These are phyloP conservation scores for Eolophus roseicapilla DNA, from an alignment of 2,113 vertebrate genomes.

Conservation along the genomic window DNA sequence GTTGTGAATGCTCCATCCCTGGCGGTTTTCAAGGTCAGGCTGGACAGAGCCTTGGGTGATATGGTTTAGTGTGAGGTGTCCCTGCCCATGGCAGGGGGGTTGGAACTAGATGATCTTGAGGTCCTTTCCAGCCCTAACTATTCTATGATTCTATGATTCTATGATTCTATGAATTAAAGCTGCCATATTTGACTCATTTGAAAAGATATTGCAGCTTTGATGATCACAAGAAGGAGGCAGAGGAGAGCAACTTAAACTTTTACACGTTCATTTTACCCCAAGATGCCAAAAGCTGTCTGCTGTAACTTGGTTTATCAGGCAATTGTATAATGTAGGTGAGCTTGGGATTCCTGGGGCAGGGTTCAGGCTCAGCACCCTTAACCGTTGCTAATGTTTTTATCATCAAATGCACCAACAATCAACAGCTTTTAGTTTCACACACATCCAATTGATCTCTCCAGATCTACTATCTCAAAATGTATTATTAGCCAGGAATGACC, in stretches of 20 bases:
- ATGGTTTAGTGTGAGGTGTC: too few relatives aligned
- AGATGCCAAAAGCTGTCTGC: neutral
- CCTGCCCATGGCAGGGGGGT: too few relatives aligned
- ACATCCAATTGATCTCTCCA: neutral
- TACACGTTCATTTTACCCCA: neutral
- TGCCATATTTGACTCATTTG: neutral
- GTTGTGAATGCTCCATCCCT: too few relatives aligned
- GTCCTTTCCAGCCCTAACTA: too few relatives aligned
- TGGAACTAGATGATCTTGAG: too few relatives aligned
- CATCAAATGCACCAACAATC: neutral
- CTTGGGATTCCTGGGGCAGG: neutral
- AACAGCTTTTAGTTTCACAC: neutral
- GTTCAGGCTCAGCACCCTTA: neutral
- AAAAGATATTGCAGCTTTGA: neutral
- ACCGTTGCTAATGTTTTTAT: neutral
- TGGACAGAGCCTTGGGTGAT: too few relatives aligned
- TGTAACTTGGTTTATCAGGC: neutral
- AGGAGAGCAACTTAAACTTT: neutral
- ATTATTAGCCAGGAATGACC: neutral
- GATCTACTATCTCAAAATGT: neutral
- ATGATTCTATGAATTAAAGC: neutral
- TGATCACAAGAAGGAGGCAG: neutral
- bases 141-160: too few relatives aligned
- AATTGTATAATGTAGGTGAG: neutral
- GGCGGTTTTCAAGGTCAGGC: too few relatives aligned